Conservation (phyloP, 2,113 vertebrate genomes). For the Burhinus bistriatus region DNA sequence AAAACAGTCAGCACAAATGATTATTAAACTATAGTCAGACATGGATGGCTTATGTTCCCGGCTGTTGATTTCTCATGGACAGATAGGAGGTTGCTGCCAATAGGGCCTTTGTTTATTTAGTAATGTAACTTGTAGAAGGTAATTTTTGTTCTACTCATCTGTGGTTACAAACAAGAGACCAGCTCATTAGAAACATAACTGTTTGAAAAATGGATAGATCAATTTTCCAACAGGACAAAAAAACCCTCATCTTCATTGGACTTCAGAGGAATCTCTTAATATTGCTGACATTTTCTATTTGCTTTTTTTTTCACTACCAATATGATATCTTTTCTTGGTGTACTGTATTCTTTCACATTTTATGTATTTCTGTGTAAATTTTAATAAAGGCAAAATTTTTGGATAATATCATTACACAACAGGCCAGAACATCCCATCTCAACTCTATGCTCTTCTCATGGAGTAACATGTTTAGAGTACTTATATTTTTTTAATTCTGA, state of each 20-base stretch:
- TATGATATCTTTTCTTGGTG: background rate
- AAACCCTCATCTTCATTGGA: background rate
- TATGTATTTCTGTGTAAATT: background rate
- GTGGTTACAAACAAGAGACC: background rate
- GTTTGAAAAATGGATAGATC: background rate
- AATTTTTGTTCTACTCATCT: background rate
- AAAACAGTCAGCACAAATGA: background rate
- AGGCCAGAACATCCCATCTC: background rate
- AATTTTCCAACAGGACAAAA: background rate
- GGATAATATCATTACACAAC: background rate
- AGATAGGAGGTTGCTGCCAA: background rate
- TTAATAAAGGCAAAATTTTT: background rate
- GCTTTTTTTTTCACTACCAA: background rate
- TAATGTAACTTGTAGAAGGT: background rate
- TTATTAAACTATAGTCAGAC: background rate
- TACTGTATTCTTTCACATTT: background rate
- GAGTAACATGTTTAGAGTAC: background rate
- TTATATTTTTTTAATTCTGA: background rate
- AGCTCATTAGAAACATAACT: background rate
- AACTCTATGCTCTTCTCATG: background rate
- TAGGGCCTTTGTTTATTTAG: background rate
- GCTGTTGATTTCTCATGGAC: background rate
- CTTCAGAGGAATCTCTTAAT: background rate
- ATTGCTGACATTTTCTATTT: background rate
- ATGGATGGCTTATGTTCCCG: background rate